Percentiles rank a stretch among this genome's conserved stretches.
These are phyloP conservation scores for Aphyosemion australe DNA, from an alignment of 2,113 vertebrate species.

Conservation along the genomic window DNA sequence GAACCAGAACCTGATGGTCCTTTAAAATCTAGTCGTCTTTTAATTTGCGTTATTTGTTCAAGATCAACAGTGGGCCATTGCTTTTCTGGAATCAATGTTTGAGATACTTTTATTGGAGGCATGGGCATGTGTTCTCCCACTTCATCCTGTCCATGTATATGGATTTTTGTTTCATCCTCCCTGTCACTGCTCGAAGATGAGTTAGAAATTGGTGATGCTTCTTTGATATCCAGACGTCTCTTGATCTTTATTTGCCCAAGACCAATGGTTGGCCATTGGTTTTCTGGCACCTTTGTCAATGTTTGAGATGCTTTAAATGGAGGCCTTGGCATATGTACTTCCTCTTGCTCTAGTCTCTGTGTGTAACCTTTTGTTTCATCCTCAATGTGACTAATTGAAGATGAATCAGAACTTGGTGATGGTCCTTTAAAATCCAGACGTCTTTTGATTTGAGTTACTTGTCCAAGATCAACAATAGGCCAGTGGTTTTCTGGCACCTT, in stretches of 20 bases:
- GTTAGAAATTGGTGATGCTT: background rate
- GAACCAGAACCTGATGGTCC: slow-evolving; percentile 1
- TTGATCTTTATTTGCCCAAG: background rate
- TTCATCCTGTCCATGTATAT: background rate
- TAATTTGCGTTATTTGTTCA: background rate
- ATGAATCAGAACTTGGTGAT: background rate
- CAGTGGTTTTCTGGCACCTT: background rate
- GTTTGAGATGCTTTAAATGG: background rate
- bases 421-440: background rate
- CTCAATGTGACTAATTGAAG: background rate
- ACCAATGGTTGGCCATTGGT: slow-evolving; percentile 12
- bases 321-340: background rate
- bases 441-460: background rate
- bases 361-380: background rate
- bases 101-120: background rate
- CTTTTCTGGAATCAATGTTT: slow-evolving; percentile 9
- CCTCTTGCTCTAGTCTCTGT: background rate
- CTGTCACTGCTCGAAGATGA: slow-evolving; percentile 40
- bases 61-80: slow-evolving; percentile 21
- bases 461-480: background rate
- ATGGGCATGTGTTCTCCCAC: background rate
- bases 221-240: background rate
- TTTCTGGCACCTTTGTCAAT: background rate
- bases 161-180: background rate
- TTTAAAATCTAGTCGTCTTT: slow-evolving; percentile 39